These are phyloP conservation scores for Leucopsar rothschildi DNA, from an alignment of 2,113 vertebrate genomes.

Conservation along the genomic window DNA sequence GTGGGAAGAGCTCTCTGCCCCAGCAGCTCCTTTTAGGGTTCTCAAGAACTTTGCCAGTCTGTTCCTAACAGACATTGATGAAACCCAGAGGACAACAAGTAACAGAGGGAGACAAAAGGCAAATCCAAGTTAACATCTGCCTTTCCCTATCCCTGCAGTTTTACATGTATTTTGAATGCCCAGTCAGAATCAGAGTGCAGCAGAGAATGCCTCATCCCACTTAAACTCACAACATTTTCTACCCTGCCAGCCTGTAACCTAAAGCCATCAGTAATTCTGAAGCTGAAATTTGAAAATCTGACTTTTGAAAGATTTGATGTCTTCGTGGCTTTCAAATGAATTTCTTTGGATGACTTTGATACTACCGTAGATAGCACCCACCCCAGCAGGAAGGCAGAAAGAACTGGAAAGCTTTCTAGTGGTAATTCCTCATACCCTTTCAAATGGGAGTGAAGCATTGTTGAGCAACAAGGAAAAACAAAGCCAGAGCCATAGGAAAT, in stretches of 20 bases:
- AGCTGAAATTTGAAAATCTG: neutral
- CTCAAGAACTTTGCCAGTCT: neutral
- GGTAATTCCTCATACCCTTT: neutral
- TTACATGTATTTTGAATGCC: rapidly evolving
- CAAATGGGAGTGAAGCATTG: neutral
- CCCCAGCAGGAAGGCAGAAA: neutral
- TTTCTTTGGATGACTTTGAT: neutral
- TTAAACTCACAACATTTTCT: neutral
- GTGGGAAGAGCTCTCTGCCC: neutral
- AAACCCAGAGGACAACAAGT: neutral
- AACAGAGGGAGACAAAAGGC: neutral
- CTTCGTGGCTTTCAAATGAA: neutral
- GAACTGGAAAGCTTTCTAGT: neutral
- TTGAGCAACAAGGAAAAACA: neutral
- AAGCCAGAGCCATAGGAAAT: neutral
- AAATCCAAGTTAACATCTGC: neutral
- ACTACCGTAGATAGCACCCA: neutral
- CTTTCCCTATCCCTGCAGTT: neutral
- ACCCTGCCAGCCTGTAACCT: neutral
- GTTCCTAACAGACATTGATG: neutral
- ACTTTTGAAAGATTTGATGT: neutral
- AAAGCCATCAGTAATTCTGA: neutral
- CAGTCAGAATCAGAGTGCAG: neutral
- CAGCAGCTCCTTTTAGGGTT: neutral
- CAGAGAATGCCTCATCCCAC: neutral